A percentile compares a stretch with the other conserved stretches of the same genome.
Conservation (phyloP, 1,140 invertebrate species). For the Drosophila orena region DNA sequence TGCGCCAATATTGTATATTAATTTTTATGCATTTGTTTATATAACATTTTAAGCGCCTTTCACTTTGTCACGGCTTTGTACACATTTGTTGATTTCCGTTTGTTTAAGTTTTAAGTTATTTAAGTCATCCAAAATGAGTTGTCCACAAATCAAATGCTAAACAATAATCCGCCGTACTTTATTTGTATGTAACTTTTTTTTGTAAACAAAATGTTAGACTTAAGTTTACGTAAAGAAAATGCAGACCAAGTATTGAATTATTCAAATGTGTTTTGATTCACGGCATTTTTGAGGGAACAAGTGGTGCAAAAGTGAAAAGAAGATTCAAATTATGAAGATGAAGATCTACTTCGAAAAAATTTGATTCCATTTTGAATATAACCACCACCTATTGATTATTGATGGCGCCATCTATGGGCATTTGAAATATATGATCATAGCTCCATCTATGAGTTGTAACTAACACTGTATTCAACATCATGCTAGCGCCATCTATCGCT, state of each 20-base stretch:
- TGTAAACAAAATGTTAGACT: constrained; percentile 10
- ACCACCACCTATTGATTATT: no score
- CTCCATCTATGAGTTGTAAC: not conserved
- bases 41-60: constrained; percentile 12
- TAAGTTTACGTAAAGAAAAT: constrained; percentile 14
- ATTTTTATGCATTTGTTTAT: constrained; percentile 8
- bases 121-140: constrained; percentile 4
- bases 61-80: not conserved
- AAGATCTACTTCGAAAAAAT: no score
- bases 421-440: not conserved
- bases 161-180: not conserved
- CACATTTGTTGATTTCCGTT: constrained; percentile 6
- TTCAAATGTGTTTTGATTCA: not conserved
- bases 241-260: constrained; percentile 9
- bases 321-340: not conserved
- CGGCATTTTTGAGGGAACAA: not conserved
- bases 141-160: constrained; percentile 1
- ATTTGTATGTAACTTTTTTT: constrained; percentile 12
- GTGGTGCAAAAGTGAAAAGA: not conserved
- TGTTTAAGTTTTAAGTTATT: constrained; percentile 23
- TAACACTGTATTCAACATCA: no score
- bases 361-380: no score
- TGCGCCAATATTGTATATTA: not conserved
- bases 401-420: not conserved
- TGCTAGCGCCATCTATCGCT: no score